Conservation (phyloP, 23 tunicate species). For the Botrylloides violaceus region DNA sequence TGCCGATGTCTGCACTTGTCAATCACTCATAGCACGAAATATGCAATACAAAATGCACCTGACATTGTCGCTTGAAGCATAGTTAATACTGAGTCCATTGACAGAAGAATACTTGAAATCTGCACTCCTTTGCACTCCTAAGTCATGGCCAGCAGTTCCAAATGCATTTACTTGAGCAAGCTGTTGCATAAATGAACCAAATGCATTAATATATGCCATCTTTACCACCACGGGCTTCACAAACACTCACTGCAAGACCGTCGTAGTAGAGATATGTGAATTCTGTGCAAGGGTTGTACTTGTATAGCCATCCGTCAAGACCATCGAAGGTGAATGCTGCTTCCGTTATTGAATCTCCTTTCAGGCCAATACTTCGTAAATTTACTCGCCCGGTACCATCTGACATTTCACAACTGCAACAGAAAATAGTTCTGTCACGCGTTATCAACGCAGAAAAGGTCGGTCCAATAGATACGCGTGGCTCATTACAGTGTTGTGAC, state of each 20-base stretch:
- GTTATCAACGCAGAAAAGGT: background rate
- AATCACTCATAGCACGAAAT: too few relatives aligned
- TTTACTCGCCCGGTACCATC: conserved; percentile 57
- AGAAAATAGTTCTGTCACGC: background rate
- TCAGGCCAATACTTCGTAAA: conserved; percentile 30
- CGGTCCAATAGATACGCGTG: background rate
- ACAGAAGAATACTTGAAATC: conserved; percentile 26
- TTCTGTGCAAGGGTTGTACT: conserved; percentile 70
- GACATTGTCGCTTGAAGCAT: conserved; percentile 13
- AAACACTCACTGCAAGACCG: conserved; percentile 57
- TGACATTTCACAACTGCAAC: conserved; percentile 73
- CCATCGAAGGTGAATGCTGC: conserved; percentile 15
- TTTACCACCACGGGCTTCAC: background rate
- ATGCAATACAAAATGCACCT: conserved; percentile 3
- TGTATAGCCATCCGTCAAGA: conserved; percentile 24
- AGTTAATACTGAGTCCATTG: conserved; percentile 37
- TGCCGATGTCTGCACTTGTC: too few relatives aligned
- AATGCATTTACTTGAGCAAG: conserved; percentile 14
- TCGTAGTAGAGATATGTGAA: conserved; percentile 25
- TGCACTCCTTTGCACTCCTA: conserved; percentile 56
- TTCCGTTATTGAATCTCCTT: conserved; percentile 6
- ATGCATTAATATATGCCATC: background rate
- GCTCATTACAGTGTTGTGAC: background rate
- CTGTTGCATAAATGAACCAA: conserved; percentile 6
- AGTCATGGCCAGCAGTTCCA: conserved; percentile 25